Conservation (phyloP, 2,113 vertebrate species). For the Apodemus sylvaticus region DNA sequence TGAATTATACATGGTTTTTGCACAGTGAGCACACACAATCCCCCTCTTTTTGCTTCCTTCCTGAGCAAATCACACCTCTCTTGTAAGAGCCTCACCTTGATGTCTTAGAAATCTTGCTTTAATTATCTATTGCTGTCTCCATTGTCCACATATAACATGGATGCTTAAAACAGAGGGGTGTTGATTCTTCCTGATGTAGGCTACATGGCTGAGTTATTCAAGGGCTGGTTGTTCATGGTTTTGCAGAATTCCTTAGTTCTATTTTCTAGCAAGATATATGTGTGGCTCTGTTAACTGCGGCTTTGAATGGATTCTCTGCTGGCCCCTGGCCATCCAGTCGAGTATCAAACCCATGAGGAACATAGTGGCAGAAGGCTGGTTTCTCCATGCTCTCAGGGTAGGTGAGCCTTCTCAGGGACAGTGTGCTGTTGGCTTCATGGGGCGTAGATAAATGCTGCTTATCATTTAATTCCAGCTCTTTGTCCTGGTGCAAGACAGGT, state of each 20-base stretch:
- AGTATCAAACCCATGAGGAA: not conserved
- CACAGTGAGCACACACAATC: constrained; percentile 38
- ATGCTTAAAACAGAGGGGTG: not conserved
- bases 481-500: not conserved
- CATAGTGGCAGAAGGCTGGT: not conserved
- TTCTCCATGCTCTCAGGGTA: not conserved
- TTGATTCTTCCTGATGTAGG: not conserved
- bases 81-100: not conserved
- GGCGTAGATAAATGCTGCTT: not conserved
- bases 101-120: constrained; percentile 9
- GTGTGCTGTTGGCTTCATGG: not conserved
- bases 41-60: constrained; percentile 42
- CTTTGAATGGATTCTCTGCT: not conserved
- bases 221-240: not conserved
- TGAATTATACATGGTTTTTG: constrained; percentile 65
- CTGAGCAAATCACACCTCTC: not conserved
- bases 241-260: constrained; percentile 18
- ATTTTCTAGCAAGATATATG: not conserved
- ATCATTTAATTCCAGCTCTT: not conserved
- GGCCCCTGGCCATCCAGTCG: not conserved
- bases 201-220: not conserved
- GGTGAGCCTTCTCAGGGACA: not conserved
- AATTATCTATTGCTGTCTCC: not conserved
- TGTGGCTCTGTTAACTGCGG: not conserved
- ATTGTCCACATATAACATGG: not conserved